Percentiles rank a stretch among this genome's conserved stretches.
phyloP scores from a whole-genome alignment of 2,113 vertebrate genomes.

The Ceyx margarethae region DNA sequence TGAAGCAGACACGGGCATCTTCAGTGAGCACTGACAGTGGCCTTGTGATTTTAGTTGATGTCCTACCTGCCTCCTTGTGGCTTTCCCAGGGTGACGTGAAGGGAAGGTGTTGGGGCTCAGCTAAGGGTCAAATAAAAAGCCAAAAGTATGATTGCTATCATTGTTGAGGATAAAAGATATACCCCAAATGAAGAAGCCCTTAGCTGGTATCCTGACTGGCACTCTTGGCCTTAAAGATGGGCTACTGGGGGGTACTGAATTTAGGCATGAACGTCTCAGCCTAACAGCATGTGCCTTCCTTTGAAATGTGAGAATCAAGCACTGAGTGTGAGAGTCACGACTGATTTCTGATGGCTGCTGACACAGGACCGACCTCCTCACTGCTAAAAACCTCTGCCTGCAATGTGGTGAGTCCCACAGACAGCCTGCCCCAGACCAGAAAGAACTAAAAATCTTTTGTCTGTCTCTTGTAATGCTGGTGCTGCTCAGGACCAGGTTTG shows the following conservation, averaged over 20 bases:
- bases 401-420: neutral
- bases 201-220: neutral
- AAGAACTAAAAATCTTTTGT: neutral
- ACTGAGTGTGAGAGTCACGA: neutral
- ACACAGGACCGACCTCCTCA: neutral
- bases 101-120: neutral
- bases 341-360: neutral
- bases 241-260: neutral
- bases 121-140: neutral
- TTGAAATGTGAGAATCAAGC: neutral
- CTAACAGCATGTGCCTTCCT: neutral
- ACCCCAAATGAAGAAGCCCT: neutral
- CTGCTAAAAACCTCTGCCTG: neutral
- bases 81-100: neutral
- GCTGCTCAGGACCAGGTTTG: neutral
- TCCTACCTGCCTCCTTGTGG: neutral
- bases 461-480: neutral
- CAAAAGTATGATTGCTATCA: neutral
- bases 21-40: neutral
- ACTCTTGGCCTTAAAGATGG: neutral
- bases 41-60: constrained; percentile 24
- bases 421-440: neutral
- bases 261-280: neutral
- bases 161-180: neutral
- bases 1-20: neutral